phyloP scores from a whole-genome alignment of 1,140 invertebrate species.

The Bombyx mandarina region DNA sequence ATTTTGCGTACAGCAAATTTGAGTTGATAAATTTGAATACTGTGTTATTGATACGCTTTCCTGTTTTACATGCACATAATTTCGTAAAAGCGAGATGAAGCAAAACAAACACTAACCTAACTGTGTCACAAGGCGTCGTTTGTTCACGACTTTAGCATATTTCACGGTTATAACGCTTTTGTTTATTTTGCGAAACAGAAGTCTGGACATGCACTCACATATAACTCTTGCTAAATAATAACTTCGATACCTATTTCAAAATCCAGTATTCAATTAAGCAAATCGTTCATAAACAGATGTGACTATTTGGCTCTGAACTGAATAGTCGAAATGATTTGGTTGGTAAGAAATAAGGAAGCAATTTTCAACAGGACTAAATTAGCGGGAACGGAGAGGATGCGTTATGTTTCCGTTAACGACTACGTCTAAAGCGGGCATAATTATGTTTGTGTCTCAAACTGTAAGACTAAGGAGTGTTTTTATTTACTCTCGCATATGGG shows the following conservation, averaged over 20 bases:
- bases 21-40: too few species aligned
- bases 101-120: conserved; percentile 13
- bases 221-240: conserved; percentile 2
- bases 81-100: conserved; percentile 14
- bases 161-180: conserved; percentile 12
- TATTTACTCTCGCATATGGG: too few species aligned
- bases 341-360: conserved; percentile 20
- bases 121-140: conserved; percentile 17
- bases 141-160: conserved; percentile 16
- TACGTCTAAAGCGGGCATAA: conserved; percentile 19
- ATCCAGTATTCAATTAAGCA: neutral
- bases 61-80: conserved; percentile 4
- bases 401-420: conserved; percentile 28
- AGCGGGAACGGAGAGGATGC: conserved; percentile 24
- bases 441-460: conserved; percentile 6
- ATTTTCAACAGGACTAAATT: conserved; percentile 31
- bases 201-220: conserved; percentile 4
- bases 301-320: neutral
- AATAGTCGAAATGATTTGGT: conserved; percentile 1
- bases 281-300: neutral
- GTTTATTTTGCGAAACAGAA: conserved; percentile 17
- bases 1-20: too few species aligned
- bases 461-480: too few species aligned
- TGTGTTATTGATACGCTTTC: too few species aligned
- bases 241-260: neutral